Evolutionary conservation across 2,113 vertebrate genomes (phyloP), one percentile per base, ranked within the genome.

Genomic region (Oxygymnocypris stewartii): DNA sequence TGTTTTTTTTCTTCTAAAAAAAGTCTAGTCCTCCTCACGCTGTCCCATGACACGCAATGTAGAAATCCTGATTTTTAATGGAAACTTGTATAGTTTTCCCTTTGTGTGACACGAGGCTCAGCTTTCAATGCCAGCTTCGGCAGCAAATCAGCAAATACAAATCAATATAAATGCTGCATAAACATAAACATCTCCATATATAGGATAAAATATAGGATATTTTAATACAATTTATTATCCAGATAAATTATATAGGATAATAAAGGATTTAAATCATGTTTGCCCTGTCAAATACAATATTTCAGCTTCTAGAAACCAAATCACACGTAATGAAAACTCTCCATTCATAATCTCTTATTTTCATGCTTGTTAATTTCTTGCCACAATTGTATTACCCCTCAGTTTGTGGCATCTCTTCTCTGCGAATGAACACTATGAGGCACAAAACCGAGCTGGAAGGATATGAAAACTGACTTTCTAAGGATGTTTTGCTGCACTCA

Each of bases 51-150:
- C 67, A 25, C 51, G 3, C 35, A 20, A n/a, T 78, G 18, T 47
- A 84, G 35, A 75, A 79, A 81, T 3, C 51, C 11, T 42, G 40
- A 78, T 65, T 74, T 57, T 51, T 79, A 65, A 61, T 63, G 10
- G 16, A 35, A 25, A 69, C 42, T 47, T 59, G 31, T 57, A 35
- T 63, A 37, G 31, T 12, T 20, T 31, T 8, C 42, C 2, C 20
- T 0, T 40, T 71, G 6, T 49, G 79, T 84, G 92, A 90, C 91
- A 89, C 89, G 91, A 82, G 85, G 91, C 90, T 90, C 84, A 87
- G 88, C 86, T 63, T 63, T 63, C 20, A 23, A 9, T 9, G 8
- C 57, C 57, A 59, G 49, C 49, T 54, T 54, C 49, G 4, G 49
- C 23, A 88, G 88, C 88, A 91, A 88, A 88, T 92, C 91, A 91